A percentile compares a stretch with the other conserved stretches of the same genome.
phyloP scores from a whole-genome alignment of 2,113 vertebrate species.

The Clarias magur region DNA sequence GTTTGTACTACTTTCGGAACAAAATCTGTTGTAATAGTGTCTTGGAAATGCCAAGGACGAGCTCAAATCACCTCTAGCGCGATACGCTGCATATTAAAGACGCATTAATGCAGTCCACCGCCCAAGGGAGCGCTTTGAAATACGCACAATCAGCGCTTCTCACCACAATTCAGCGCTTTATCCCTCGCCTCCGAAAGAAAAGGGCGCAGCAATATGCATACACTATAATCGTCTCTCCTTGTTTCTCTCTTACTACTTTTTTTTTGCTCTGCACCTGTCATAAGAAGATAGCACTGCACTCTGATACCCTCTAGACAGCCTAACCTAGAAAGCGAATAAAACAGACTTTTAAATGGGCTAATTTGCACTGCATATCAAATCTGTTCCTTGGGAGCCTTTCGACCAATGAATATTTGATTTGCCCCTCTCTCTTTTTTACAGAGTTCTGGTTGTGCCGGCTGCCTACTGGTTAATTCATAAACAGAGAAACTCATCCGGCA shows the following conservation, averaged over 20 bases:
- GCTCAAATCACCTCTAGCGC: constrained; percentile 11
- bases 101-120: constrained; percentile 12
- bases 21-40: background rate
- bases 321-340: constrained; percentile 52
- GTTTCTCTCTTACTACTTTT: constrained; percentile 20
- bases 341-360: constrained; percentile 48
- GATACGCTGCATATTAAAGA: constrained; percentile 19
- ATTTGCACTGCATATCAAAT: constrained; percentile 47
- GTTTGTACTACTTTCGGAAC: background rate
- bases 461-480: constrained; percentile 56
- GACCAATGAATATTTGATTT: constrained; percentile 55
- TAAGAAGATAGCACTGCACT: constrained; percentile 6
- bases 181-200: constrained; percentile 19
- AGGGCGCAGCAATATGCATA: constrained; percentile 24
- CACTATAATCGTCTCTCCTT: background rate
- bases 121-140: constrained; percentile 32
- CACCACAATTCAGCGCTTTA: background rate
- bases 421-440: background rate
- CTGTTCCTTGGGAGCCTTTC: constrained; percentile 45
- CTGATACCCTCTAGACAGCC: constrained; percentile 22
- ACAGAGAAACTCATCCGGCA: constrained; percentile 40
- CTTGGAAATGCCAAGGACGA: constrained; percentile 34
- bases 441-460: constrained; percentile 44
- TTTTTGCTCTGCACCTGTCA: background rate
- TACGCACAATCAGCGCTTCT: constrained; percentile 32